phyloP scores from a whole-genome alignment of 2,888 invertebrate species.

The Coleophora deauratella region DNA sequence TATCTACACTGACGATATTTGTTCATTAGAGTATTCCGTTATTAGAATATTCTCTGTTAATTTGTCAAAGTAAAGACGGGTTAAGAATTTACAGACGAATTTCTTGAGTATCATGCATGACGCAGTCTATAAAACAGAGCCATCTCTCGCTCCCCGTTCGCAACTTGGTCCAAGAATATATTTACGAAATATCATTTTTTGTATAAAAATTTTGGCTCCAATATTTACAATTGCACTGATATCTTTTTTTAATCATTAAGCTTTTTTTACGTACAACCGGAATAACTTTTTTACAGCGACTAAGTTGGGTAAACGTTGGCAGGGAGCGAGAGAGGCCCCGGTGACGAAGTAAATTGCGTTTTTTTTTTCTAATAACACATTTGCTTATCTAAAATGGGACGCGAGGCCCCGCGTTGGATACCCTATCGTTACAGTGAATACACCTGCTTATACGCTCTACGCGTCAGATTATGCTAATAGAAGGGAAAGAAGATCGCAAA shows the following conservation, averaged over 20 bases:
- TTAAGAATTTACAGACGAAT: not conserved
- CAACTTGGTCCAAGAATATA: conserved; percentile 60
- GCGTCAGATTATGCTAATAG: conserved; percentile 22
- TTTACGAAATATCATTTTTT: conserved; percentile 58
- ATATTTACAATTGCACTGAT: conserved; percentile 66
- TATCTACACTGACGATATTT: not conserved
- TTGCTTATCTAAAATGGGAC: conserved; percentile 64
- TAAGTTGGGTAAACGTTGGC: conserved; percentile 42
- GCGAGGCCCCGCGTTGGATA: conserved; percentile 28
- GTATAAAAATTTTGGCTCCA: conserved; percentile 70
- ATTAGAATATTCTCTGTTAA: not conserved
- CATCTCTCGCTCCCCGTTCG: conserved; percentile 27
- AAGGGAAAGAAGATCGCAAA: conserved; percentile 44
- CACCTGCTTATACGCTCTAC: conserved; percentile 19
- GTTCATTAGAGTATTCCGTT: not conserved
- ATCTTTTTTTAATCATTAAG: conserved; percentile 9
- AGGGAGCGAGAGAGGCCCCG: conserved; percentile 27
- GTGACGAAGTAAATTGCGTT: conserved; percentile 40
- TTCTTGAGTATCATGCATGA: not conserved
- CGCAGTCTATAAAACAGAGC: conserved; percentile 19
- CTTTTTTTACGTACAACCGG: conserved; percentile 57
- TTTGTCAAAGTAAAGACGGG: conserved; percentile 1
- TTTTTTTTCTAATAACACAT: conserved; percentile 67
- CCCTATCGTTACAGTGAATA: conserved; percentile 65
- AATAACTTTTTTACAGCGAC: conserved; percentile 60